Evolutionary conservation across 2,113 vertebrate genomes (phyloP).

Genomic region (Columba janthina): DNA sequence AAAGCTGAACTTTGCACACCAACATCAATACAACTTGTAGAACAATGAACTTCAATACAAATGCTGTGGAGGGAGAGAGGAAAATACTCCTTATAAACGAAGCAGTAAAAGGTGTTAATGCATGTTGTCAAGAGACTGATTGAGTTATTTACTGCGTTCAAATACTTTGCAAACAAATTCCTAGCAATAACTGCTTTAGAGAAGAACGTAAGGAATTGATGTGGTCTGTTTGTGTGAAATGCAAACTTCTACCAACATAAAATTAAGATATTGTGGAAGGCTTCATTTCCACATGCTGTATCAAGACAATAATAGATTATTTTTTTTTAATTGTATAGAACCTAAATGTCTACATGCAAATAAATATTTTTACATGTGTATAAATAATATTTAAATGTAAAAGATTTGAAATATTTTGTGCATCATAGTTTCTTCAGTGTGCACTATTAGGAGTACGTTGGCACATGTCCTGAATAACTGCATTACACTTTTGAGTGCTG

Average conservation of each 20-base stretch:
- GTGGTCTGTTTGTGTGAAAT: not conserved
- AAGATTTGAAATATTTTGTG: not conserved
- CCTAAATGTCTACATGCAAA: not conserved
- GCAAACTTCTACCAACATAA: not conserved
- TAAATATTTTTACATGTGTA: not conserved
- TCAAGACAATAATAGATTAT: not conserved
- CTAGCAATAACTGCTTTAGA: not conserved
- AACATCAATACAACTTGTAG: slow-evolving; percentile 42
- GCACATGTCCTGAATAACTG: not conserved
- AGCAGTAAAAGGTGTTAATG: slow-evolving; percentile 41
- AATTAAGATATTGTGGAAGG: not conserved
- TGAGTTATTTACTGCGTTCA: slow-evolving; percentile 14
- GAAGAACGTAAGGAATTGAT: not conserved
- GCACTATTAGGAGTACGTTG: not conserved
- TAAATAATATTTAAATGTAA: not conserved
- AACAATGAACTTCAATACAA: slow-evolving; percentile 36
- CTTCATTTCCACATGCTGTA: not conserved
- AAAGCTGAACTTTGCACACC: slow-evolving; percentile 32
- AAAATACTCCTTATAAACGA: not conserved
- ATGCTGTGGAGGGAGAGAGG: not conserved
- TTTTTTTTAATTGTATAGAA: not conserved
- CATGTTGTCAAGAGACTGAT: not conserved
- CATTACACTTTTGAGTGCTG: not conserved
- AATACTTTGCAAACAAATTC: not conserved
- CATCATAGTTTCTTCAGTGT: not conserved